Conservation (phyloP, 2,797 vertebrate species). For the Propithecus deckenii region DNA sequence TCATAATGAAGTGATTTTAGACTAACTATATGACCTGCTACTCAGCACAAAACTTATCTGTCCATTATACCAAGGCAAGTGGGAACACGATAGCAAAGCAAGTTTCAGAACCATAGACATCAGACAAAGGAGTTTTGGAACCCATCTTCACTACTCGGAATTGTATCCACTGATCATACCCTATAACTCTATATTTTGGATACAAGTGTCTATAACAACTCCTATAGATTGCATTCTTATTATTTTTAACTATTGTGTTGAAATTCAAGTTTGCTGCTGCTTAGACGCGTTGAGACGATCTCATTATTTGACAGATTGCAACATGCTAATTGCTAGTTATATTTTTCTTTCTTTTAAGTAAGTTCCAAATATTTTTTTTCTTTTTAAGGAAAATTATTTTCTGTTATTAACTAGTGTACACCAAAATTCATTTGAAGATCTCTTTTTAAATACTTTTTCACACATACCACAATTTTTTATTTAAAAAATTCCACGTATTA, state of each 20-base stretch:
- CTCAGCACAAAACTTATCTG: not conserved
- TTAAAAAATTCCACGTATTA: not conserved
- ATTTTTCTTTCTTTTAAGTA: conserved; percentile 43
- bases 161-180: conserved; percentile 57
- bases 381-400: not conserved
- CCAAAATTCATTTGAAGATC: not conserved
- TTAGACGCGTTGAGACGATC: conserved; percentile 74
- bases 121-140: conserved; percentile 76
- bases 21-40: not conserved
- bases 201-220: conserved; percentile 67
- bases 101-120: conserved; percentile 60
- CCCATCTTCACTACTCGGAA: conserved; percentile 77
- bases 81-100: not conserved
- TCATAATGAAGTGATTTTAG: not conserved
- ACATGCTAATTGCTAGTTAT: conserved; percentile 63
- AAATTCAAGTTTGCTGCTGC: conserved; percentile 72
- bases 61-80: conserved; percentile 46
- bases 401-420: not conserved
- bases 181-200: conserved; percentile 71
- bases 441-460: not conserved
- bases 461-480: not conserved
- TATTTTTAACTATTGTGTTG: conserved; percentile 72
- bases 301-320: conserved; percentile 54
- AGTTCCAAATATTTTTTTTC: not conserved
- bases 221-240: conserved; percentile 46